Evolutionary conservation across 1,140 invertebrate genomes (phyloP).

Genomic region (roundworm (Caenorhabditis elegans)): WBcel235 BX284604.4:9763001-9763500

Average conservation of each 20-base stretch:
- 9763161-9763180: slow-evolving; percentile 47
- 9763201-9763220: slow-evolving; percentile 55
- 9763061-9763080: background rate
- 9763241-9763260: background rate
- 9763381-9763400: slow-evolving; percentile 57
- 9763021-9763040: no score
- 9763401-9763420: slow-evolving; percentile 54
- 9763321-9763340: no score
- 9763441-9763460: slow-evolving; percentile 57
- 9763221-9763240: slow-evolving; percentile 53
- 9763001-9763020: no score
- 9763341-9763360: no score
- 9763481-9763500: background rate
- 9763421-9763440: slow-evolving; percentile 11
- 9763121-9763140: no score
- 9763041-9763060: background rate
- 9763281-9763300: slow-evolving; percentile 59
- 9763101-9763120: no score
- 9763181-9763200: slow-evolving; percentile 50
- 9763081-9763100: no score
- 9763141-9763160: slow-evolving; percentile 39
- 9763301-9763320: slow-evolving; percentile 48
- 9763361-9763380: slow-evolving; percentile 56
- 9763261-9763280: slow-evolving; percentile 56
- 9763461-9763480: slow-evolving; percentile 62